These are phyloP conservation scores for Scyliorhinus canicula DNA, from an alignment of 2,797 vertebrate genomes.

Conservation along the genomic window DNA sequence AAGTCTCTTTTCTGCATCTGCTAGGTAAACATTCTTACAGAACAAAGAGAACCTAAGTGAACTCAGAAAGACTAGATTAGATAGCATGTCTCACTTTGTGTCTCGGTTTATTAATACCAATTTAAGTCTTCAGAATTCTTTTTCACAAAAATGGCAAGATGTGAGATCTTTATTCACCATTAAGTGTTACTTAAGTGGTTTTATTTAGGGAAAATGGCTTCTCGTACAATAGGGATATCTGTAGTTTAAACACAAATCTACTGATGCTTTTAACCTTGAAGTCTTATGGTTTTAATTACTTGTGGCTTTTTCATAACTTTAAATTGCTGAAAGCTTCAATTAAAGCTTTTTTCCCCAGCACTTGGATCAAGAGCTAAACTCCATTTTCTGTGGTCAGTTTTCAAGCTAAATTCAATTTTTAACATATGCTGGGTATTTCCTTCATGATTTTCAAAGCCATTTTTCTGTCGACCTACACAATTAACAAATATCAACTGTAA, in stretches of 20 bases:
- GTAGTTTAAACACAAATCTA: neutral
- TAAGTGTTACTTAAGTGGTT: neutral
- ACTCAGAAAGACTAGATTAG: neutral
- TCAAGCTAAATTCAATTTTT: neutral
- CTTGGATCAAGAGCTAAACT: neutral
- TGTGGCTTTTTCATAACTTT: neutral
- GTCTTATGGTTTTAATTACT: neutral
- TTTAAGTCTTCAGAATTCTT: neutral
- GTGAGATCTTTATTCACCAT: neutral
- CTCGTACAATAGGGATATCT: neutral
- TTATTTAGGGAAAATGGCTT: neutral
- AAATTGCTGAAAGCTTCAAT: neutral
- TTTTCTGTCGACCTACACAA: neutral
- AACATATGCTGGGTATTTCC: neutral
- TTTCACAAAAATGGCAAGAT: neutral
- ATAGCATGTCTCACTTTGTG: neutral
- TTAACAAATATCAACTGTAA: neutral
- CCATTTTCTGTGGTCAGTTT: neutral
- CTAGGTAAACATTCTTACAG: neutral
- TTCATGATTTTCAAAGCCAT: neutral
- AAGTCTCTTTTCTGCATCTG: neutral
- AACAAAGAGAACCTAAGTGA: neutral
- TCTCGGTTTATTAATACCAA: neutral
- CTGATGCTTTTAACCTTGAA: neutral
- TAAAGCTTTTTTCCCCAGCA: neutral